Base-by-base conservation (phyloP, 1,140 invertebrate species). In the Bombus consobrinus region DNA sequence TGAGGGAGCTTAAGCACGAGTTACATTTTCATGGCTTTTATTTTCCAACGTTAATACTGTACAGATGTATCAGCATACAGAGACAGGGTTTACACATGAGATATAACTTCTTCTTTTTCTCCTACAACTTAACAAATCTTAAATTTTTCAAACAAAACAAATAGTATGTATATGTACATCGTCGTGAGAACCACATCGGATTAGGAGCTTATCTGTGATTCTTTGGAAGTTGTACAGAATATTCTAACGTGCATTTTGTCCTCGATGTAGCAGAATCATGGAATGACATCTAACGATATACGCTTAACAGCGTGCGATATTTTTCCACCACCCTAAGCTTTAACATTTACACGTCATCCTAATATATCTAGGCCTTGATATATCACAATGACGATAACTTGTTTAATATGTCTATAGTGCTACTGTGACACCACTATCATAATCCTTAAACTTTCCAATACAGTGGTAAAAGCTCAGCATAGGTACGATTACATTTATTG, bases 21-120 rank as follows among this genome's bases (percentile, higher is more conserved):
- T n/a, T 81, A 47, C 12, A 15, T 84, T 86, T 91, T 86, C 77
- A 68, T 75, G 83, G 85, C 75, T 90, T 84, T 93, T 91, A 94
- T 93, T 94, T 92, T 90, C 88, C 89, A 91, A 94, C 91, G 92
- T 91, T 94, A 94, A 94, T 93, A 94, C 93, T 94, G 93, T 94
- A 94, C 93, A 94, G 91, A 94, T 83, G 90, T 92, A 85, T 75
- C 88, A 92, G 88, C 87, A 94, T 91, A 90, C 85, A 90, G 87
- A 90, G 87, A 93, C 78, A 90, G 87, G 84, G 85, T 92, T 87
- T 91, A 92, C 88, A 92, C 88, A 83, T 87, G 86, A 91, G 88
- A 89, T 88, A 91, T 90, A 88, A 77, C 73, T 92, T 85, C 83
- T 41, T 69, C 83, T 39, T 69, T 79, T 86, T 84, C 28, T 6